A percentile compares a stretch with the other conserved stretches of the same genome.
phyloP scores from a whole-genome alignment of 2,113 vertebrate species.

The Seriola dumerili region DNA sequence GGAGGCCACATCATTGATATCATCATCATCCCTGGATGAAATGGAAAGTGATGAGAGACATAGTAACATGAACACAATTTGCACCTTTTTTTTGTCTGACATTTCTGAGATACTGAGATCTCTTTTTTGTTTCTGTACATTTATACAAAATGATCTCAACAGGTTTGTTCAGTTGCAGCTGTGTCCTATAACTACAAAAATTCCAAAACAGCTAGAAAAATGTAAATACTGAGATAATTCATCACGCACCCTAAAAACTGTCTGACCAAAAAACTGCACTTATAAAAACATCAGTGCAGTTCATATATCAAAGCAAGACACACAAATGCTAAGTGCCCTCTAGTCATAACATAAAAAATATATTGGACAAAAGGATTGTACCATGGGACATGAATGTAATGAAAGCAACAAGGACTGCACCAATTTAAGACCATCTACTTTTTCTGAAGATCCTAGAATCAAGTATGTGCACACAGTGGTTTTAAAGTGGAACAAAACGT shows the following conservation, averaged over 20 bases:
- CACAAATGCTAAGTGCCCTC: not conserved
- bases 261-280: not conserved
- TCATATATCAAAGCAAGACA: not conserved
- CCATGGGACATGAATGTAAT: not conserved
- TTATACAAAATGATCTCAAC: not conserved
- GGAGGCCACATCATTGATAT: conserved; percentile 94
- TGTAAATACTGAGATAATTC: not conserved
- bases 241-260: not conserved
- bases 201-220: not conserved
- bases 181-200: not conserved
- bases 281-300: not conserved
- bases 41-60: not conserved
- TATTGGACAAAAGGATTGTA: not conserved
- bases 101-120: no score
- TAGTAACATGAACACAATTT: not conserved
- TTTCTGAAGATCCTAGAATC: not conserved
- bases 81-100: not conserved
- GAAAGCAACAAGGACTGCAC: not conserved
- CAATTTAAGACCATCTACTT: not conserved
- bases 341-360: not conserved
- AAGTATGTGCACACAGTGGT: no score
- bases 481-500: no score
- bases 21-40: conserved; percentile 90
- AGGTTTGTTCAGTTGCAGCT: not conserved
- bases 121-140: not conserved